Evolutionary conservation across 2,888 invertebrate species (phyloP).

Genomic region (Aleiodes alternator): DNA sequence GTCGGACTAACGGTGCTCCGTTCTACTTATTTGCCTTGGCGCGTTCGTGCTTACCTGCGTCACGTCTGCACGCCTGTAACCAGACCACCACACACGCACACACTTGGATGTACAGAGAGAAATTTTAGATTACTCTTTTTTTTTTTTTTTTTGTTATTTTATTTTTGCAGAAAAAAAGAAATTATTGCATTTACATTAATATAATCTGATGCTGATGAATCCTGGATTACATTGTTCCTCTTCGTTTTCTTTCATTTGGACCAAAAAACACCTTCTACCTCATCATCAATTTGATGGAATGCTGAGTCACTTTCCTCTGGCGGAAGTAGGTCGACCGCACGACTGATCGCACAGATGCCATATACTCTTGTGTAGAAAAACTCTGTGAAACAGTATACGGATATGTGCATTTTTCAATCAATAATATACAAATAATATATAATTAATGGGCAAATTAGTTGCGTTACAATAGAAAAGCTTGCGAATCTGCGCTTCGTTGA

Average conservation of each 20-base stretch:
- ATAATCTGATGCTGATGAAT: background rate
- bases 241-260: constrained; percentile 18
- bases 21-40: constrained; percentile 68
- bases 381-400: constrained; percentile 8
- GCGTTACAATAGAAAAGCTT: too few species aligned
- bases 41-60: constrained; percentile 53
- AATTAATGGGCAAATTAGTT: too few species aligned
- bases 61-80: constrained; percentile 53
- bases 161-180: background rate
- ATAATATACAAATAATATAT: background rate
- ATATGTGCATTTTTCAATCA: background rate
- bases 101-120: constrained; percentile 16
- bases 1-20: constrained; percentile 74
- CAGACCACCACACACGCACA: constrained; percentile 17
- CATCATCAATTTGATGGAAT: constrained; percentile 51
- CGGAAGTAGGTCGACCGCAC: constrained; percentile 58
- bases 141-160: background rate
- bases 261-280: constrained; percentile 14
- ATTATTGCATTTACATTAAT: background rate
- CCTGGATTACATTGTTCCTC: background rate
- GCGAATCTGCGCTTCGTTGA: too few species aligned
- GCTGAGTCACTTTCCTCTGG: constrained; percentile 61
- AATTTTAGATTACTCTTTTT: constrained; percentile 13
- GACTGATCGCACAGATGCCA: constrained; percentile 47
- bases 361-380: constrained; percentile 17